phyloP scores from a whole-genome alignment of 2,797 vertebrate genomes.

The Macropus fuliginosus region DNA sequence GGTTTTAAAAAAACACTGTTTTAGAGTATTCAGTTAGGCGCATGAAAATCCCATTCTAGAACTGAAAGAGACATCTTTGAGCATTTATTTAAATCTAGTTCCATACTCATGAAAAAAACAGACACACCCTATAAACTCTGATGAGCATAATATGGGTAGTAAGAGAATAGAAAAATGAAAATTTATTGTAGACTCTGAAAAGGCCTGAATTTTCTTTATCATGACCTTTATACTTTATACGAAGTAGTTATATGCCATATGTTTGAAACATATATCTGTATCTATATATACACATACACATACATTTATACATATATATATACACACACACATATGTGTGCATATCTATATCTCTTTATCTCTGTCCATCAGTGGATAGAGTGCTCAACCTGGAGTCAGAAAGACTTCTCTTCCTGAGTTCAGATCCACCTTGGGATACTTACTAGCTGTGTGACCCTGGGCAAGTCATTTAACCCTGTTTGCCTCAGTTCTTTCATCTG shows the following conservation, averaged over 20 bases:
- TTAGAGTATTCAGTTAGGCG: neutral
- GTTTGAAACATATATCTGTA: neutral
- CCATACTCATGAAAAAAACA: neutral
- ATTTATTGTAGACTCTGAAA: slow-evolving; percentile 32
- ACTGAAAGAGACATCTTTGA: slow-evolving; percentile 59
- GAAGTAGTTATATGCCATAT: neutral
- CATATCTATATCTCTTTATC: neutral
- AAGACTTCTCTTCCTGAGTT: neutral
- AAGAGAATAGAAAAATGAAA: slow-evolving; percentile 57
- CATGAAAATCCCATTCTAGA: slow-evolving; percentile 28
- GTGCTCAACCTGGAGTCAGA: neutral
- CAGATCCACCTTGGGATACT: neutral
- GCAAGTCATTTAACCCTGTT: neutral
- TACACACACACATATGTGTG: neutral
- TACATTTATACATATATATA: too few relatives aligned
- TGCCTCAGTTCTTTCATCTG: too few relatives aligned
- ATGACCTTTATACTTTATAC: slow-evolving; percentile 42
- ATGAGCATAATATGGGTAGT: neutral
- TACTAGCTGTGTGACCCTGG: too few relatives aligned
- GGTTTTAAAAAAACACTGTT: slow-evolving; percentile 18
- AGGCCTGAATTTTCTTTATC: slow-evolving; percentile 53
- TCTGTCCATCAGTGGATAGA: neutral
- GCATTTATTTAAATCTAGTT: slow-evolving; percentile 52
- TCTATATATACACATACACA: too few relatives aligned
- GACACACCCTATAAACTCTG: neutral